Evolutionary conservation across 2,888 invertebrate genomes (phyloP).

Genomic region (Caprella mutica): DNA sequence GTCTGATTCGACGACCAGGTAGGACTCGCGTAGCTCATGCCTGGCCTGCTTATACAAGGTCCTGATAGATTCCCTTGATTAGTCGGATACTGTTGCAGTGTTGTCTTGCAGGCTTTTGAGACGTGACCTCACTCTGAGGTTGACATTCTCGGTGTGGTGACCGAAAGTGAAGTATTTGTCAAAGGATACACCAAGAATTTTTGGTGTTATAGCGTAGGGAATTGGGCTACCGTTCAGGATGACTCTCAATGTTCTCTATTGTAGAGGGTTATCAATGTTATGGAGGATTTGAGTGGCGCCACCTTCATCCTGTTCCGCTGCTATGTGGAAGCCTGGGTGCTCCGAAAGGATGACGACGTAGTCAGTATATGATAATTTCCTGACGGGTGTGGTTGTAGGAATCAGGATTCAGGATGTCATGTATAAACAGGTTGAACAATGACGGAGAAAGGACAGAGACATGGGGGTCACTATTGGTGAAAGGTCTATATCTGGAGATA

Average conservation of each 20-base stretch:
- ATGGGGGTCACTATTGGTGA: not conserved
- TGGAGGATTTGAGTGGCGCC: no score
- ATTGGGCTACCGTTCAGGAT: not conserved
- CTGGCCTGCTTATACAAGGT: no score
- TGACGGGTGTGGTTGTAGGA: not conserved
- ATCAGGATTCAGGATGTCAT: not conserved
- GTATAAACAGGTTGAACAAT: not conserved
- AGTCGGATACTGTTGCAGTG: no score
- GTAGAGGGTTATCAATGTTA: not conserved
- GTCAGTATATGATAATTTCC: not conserved
- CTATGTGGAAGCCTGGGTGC: not conserved
- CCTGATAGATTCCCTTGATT: no score
- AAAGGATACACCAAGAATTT: not conserved
- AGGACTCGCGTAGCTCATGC: no score
- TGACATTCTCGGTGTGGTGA: not conserved
- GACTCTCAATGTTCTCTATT: not conserved
- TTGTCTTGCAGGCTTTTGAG: no score
- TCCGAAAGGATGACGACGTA: not conserved
- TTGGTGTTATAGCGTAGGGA: not conserved
- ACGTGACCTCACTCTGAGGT: no score
- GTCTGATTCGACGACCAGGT: no score
- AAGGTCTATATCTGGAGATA: not conserved
- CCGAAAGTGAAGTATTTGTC: not conserved
- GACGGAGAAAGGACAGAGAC: not conserved
- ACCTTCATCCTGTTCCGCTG: no score